Percentiles rank a stretch among this genome's conserved stretches.
phyloP scores from a whole-genome alignment of 2,797 vertebrate genomes.

The Sylvia borin region DNA sequence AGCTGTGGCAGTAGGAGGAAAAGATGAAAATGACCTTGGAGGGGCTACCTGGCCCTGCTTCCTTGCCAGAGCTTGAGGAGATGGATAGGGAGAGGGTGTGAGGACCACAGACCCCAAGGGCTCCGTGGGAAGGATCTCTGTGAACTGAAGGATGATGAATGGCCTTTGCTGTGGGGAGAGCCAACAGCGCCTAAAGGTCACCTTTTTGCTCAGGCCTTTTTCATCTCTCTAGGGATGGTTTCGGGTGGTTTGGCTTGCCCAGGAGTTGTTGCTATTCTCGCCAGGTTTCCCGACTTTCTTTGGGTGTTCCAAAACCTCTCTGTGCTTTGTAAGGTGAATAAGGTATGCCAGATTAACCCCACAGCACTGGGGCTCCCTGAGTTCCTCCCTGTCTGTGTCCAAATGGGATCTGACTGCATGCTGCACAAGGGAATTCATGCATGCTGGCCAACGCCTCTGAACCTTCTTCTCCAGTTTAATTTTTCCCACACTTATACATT shows the following conservation, averaged over 20 bases:
- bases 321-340: no score
- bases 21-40: not conserved
- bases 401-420: fast-evolving
- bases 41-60: not conserved
- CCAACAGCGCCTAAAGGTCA: not conserved
- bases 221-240: not conserved
- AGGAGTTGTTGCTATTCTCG: not conserved
- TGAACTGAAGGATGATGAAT: not conserved
- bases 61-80: not conserved
- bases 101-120: not conserved
- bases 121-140: not conserved
- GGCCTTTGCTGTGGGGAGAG: not conserved
- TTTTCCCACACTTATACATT: not conserved
- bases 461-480: not conserved
- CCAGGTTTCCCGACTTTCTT: not conserved
- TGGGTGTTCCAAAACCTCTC: not conserved
- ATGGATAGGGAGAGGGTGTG: not conserved
- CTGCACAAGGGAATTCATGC: not conserved
- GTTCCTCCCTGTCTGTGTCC: not conserved
- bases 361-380: not conserved
- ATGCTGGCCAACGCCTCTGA: not conserved
- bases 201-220: not conserved
- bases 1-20: not conserved
- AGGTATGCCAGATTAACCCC: not conserved
- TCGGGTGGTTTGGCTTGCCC: not conserved